Evolutionary conservation across 2,797 vertebrate species (phyloP).

Genomic region (Perodicticus potto): DNA sequence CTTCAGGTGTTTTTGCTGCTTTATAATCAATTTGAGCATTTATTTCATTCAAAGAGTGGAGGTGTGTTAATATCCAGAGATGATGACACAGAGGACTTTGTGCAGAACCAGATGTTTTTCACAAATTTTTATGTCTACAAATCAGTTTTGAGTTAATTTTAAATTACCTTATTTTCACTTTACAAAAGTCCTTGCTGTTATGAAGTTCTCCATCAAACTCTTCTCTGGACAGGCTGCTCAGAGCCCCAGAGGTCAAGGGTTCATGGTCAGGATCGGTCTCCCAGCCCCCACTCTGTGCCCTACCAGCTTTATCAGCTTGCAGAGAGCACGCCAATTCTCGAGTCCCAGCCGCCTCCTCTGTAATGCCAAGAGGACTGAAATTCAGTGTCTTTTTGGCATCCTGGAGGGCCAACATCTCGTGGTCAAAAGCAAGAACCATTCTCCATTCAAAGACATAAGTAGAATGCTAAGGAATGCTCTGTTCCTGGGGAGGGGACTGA

Average conservation of each 20-base stretch:
- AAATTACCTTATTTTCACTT: not conserved
- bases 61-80: rapidly evolving
- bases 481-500: rapidly evolving
- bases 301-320: rapidly evolving
- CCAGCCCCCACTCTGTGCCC: too few species aligned
- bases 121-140: not conserved
- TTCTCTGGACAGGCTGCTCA: not conserved
- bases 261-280: not conserved
- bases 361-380: too few species aligned
- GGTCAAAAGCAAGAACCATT: not conserved
- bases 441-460: not conserved
- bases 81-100: too few species aligned
- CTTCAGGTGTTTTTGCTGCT: not conserved
- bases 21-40: too few species aligned
- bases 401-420: rapidly evolving
- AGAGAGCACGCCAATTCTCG: rapidly evolving
- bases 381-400: too few species aligned
- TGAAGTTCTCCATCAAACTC: too few species aligned
- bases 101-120: rapidly evolving
- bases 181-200: not conserved
- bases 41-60: not conserved
- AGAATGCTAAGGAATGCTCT: rapidly evolving
- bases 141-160: not conserved
- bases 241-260: not conserved
- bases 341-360: too few species aligned